These are phyloP conservation scores for Eospalax fontanierii DNA, from an alignment of 2,797 vertebrate species.

Conservation along the genomic window DNA sequence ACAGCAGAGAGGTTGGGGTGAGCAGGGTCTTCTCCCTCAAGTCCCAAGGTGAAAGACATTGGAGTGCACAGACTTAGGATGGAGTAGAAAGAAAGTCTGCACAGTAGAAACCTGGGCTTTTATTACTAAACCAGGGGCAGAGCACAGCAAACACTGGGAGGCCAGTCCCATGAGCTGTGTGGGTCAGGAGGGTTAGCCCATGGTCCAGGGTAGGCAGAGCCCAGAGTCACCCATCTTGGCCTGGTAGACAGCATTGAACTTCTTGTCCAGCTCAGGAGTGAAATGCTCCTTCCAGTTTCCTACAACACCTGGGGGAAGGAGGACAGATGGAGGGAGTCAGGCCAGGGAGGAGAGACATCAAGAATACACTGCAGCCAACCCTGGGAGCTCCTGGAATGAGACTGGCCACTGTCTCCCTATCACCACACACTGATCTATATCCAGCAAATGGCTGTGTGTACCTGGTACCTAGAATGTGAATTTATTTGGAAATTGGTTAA, in stretches of 20 bases:
- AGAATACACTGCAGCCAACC: neutral
- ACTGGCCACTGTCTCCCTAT: neutral
- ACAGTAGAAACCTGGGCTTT: neutral
- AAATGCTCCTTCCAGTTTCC: conserved; percentile 93
- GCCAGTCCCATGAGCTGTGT: accelerated
- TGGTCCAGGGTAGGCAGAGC: conserved; percentile 87
- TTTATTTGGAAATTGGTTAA: neutral
- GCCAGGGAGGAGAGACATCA: neutral
- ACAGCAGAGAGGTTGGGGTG: neutral
- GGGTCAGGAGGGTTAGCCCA: conserved; percentile 61
- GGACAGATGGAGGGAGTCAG: neutral
- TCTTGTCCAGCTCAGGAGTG: conserved; percentile 88
- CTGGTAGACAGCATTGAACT: conserved; percentile 89
- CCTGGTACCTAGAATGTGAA: neutral
- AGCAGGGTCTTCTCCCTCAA: neutral
- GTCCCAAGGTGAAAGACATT: neutral
- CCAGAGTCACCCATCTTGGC: conserved; percentile 88
- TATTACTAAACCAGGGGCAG: neutral
- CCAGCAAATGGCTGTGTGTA: neutral
- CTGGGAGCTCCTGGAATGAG: neutral
- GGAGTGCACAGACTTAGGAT: neutral
- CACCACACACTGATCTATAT: neutral
- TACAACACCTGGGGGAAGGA: neutral
- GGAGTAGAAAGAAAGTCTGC: neutral
- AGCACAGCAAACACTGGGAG: neutral